Base-by-base conservation (phyloP, 2,797 vertebrate genomes). In the Danio tinwini region DNA sequence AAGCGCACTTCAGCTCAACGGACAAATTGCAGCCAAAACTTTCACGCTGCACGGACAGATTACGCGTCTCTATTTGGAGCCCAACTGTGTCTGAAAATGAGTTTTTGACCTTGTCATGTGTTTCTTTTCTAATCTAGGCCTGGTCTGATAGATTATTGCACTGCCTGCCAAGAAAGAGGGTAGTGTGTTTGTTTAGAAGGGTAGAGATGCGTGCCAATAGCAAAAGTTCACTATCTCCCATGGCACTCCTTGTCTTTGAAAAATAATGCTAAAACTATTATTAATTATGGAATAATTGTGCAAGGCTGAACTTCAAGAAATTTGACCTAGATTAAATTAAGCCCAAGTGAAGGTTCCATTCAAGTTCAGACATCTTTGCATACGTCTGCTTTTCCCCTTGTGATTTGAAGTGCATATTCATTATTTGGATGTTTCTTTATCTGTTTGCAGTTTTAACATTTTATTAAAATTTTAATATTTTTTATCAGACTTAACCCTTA, bases 81-180 rank as follows among this genome's bases (percentile, higher is more conserved):
- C 72, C 49, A 76, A 67, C 53, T 78, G 72, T 56, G 72, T 67
- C 79, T 19, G 77, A 81, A 81, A 85, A 85, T 81, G 39, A 53
- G 74, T 78, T 79, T 87, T 83, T 80, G 81, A 87, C 82, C 82
- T 84, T 84, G 81, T 85, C 76, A 70, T 73, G 59, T 52, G 50
- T 75, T 67, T 73, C 56, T 80, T 80, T 85, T 82, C 68, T 62
- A 75, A 83, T 81, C 85, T 83, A 80, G 67, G 71, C 19, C 83
- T 55, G 78, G 80, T 82, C 77, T 85, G 83, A 86, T 86, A 80
- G 76, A 82, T 85, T 65, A 78, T 74, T 61, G 52, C 64, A 50
- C 49, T 42, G 62, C 21, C 44, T 82, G 83, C 85, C 81, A 86
- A 79, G 81, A 83, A 76, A 82, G 37, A 55, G 52, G 73, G 29